phyloP scores from a whole-genome alignment of 1,140 invertebrate species.

The Drosophila auraria region DNA sequence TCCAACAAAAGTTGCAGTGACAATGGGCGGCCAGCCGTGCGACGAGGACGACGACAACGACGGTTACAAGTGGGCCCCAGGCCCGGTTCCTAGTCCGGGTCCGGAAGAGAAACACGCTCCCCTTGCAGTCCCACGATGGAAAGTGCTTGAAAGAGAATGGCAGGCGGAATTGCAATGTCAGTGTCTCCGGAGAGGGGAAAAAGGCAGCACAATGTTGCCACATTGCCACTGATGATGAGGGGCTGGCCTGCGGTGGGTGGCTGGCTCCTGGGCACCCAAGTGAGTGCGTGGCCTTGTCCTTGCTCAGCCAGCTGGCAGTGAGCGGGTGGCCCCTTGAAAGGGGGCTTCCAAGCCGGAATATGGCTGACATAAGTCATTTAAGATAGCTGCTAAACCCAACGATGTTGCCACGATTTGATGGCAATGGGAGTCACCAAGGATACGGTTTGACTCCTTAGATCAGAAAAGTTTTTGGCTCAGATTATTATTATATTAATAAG shows the following conservation, averaged over 20 bases:
- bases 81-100: conserved; percentile 13
- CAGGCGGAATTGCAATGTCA: conserved; percentile 73
- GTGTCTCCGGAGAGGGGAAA: conserved; percentile 44
- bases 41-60: conserved; percentile 27
- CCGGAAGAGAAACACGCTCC: conserved; percentile 12
- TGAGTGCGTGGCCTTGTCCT: conserved; percentile 67
- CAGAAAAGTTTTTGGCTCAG: not conserved
- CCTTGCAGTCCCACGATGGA: conserved; percentile 37
- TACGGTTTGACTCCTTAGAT: not conserved
- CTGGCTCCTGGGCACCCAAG: conserved; percentile 6
- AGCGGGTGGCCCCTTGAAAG: conserved; percentile 2
- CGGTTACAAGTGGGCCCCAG: conserved; percentile 61
- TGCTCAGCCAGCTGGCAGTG: conserved; percentile 67
- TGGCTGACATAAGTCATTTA: conserved; percentile 69
- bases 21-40: conserved; percentile 67
- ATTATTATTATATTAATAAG: conserved; percentile 8
- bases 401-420: conserved; percentile 17
- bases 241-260: conserved; percentile 9
- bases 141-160: conserved; percentile 79
- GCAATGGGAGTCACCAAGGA: not conserved
- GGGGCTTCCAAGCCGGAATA: conserved; percentile 17
- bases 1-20: conserved; percentile 80
- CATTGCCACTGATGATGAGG: conserved; percentile 49
- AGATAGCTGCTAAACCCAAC: conserved; percentile 53
- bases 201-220: conserved; percentile 34